Evolutionary conservation across 2,888 invertebrate species (phyloP).

Genomic region (Epiblema foenella): DNA sequence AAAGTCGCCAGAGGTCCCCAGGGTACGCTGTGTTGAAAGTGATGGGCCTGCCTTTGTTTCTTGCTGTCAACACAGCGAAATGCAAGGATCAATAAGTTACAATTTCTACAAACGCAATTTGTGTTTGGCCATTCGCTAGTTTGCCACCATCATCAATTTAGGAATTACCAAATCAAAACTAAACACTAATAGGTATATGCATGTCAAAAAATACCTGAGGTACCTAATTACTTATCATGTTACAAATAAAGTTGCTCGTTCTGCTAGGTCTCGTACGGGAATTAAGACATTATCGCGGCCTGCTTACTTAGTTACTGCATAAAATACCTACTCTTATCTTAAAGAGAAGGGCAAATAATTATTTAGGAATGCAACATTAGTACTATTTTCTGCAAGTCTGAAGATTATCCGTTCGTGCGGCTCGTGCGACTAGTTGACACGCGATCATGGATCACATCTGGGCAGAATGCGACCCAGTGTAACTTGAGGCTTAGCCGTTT

Average conservation of each 20-base stretch:
- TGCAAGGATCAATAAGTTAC: no score
- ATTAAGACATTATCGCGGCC: slow-evolving; percentile 2
- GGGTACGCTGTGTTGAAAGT: no score
- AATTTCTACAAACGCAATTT: no score
- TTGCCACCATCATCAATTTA: no score
- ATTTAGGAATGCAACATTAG: background rate
- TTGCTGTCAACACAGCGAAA: no score
- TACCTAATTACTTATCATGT: background rate
- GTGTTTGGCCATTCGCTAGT: no score
- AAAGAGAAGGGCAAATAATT: slow-evolving; percentile 5
- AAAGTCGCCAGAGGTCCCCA: no score
- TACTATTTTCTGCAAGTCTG: slow-evolving; percentile 38
- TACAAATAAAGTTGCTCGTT: background rate
- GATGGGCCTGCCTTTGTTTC: no score
- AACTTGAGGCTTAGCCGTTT: slow-evolving; percentile 4
- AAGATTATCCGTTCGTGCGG: slow-evolving; percentile 34
- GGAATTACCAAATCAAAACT: no score
- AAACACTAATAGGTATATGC: no score
- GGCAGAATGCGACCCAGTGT: slow-evolving; percentile 2
- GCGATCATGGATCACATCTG: slow-evolving; percentile 21
- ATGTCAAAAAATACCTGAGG: no score
- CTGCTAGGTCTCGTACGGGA: background rate
- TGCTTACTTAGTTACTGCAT: background rate
- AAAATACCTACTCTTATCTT: background rate
- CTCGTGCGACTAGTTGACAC: slow-evolving; percentile 25